phyloP scores from a whole-genome alignment of 2,888 invertebrate genomes.

The Drosophila greeni region DNA sequence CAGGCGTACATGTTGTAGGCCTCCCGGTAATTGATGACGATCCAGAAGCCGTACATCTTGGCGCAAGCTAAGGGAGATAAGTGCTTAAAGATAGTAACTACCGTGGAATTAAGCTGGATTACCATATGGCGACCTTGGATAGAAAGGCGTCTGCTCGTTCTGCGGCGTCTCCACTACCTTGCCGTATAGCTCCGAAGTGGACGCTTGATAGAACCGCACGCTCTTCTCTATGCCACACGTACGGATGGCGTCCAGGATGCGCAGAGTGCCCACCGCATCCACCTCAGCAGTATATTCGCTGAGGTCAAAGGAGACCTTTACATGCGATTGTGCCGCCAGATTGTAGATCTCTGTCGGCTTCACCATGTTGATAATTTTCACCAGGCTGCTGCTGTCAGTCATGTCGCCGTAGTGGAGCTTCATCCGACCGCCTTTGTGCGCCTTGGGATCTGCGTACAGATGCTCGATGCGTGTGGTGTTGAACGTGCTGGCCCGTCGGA shows the following conservation, averaged over 20 bases:
- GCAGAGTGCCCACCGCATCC: conserved; percentile 94
- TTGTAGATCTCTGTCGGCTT: conserved; percentile 97
- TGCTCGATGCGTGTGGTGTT: conserved; percentile 98
- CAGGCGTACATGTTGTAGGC: conserved; percentile 97
- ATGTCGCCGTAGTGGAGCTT: conserved; percentile 98
- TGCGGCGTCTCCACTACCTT: conserved; percentile 96
- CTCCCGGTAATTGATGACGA: conserved; percentile 95
- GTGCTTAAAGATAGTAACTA: neutral
- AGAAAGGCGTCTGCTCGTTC: conserved; percentile 96
- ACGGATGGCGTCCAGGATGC: conserved; percentile 93
- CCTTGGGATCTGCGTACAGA: conserved; percentile 92
- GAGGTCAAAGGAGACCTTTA: conserved; percentile 98
- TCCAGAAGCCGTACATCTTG: conserved; percentile 97
- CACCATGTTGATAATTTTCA: conserved; percentile 86
- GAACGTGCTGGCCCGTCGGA: conserved; percentile 95
- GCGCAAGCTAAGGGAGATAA: conserved; percentile 87
- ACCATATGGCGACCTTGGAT: conserved; percentile 98
- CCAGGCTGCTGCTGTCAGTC: conserved; percentile 97
- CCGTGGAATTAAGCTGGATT: conserved; percentile 64
- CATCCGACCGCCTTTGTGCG: conserved; percentile 93
- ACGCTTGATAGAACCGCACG: conserved; percentile 95
- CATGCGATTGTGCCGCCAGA: conserved; percentile 98
- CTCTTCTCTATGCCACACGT: conserved; percentile 90
- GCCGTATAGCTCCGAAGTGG: conserved; percentile 96
- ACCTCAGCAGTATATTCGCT: conserved; percentile 99